These are phyloP conservation scores for Hippocampus abdominalis DNA, from an alignment of 2,113 vertebrate species.

Conservation along the genomic window DNA sequence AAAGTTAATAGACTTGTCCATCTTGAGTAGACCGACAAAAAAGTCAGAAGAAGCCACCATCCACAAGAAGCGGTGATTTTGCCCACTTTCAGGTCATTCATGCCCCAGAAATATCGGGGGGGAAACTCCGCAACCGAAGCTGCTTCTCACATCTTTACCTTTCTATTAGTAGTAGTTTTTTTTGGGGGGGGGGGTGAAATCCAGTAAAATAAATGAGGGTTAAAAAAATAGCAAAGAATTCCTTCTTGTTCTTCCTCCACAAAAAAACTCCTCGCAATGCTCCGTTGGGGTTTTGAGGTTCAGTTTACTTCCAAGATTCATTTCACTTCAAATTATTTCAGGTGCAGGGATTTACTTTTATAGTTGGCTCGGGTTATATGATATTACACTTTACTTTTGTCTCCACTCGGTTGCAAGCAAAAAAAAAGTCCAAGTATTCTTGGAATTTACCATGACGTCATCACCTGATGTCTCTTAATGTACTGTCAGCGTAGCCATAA, in stretches of 20 bases:
- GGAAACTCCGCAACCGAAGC: too few relatives aligned
- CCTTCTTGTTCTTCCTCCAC: not conserved
- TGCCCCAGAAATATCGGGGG: too few relatives aligned
- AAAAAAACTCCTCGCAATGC: not conserved
- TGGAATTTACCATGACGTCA: not conserved
- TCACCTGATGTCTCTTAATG: not conserved
- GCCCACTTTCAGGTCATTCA: too few relatives aligned
- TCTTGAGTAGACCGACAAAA: too few relatives aligned
- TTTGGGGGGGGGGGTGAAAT: not conserved
- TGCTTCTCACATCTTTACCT: too few relatives aligned
- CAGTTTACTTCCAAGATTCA: not conserved
- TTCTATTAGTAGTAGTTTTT: too few relatives aligned
- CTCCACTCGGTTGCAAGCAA: not conserved
- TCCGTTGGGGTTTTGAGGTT: not conserved
- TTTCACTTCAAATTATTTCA: not conserved
- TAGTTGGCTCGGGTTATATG: not conserved
- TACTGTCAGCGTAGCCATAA: not conserved
- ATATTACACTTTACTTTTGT: not conserved
- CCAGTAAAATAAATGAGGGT: not conserved
- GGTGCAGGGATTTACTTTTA: constrained; percentile 3
- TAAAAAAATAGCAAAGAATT: not conserved
- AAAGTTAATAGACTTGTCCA: too few relatives aligned
- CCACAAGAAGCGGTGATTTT: not conserved
- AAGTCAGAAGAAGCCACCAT: too few relatives aligned
- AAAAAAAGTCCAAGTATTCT: not conserved